Evolutionary conservation across 2,797 vertebrate genomes (phyloP).

Genomic region (Sebastes taczanowskii): DNA sequence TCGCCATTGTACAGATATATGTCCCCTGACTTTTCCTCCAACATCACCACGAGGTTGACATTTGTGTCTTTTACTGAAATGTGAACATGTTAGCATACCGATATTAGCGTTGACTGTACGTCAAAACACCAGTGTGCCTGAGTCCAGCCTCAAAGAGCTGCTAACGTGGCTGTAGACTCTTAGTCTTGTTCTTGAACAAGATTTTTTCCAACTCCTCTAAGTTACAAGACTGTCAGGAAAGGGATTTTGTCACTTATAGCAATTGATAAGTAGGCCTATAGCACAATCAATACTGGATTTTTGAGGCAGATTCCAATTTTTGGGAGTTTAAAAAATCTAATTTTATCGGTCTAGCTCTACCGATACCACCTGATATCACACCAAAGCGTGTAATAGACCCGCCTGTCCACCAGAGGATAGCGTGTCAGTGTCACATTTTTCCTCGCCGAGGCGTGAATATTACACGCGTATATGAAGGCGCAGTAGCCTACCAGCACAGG

Average conservation of each 20-base stretch:
- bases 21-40: not conserved
- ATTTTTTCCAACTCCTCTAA: not conserved
- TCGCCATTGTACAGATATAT: not conserved
- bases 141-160: not conserved
- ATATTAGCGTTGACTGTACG: not conserved
- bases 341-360: not conserved
- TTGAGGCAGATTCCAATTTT: not conserved
- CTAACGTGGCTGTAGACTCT: not conserved
- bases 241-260: not conserved
- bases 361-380: too few species aligned
- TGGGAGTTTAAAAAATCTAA: not conserved
- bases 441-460: too few species aligned
- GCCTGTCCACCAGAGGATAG: too few species aligned
- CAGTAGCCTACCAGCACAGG: too few species aligned
- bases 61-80: not conserved
- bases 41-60: not conserved
- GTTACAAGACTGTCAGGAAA: not conserved
- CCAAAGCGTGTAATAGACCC: too few species aligned
- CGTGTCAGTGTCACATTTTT: too few species aligned
- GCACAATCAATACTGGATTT: not conserved
- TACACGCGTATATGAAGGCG: too few species aligned
- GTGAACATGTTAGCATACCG: not conserved
- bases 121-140: too few species aligned
- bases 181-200: not conserved
- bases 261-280: not conserved